phyloP scores from a whole-genome alignment of 2,888 invertebrate species.

The Dryadula phaetusa region DNA sequence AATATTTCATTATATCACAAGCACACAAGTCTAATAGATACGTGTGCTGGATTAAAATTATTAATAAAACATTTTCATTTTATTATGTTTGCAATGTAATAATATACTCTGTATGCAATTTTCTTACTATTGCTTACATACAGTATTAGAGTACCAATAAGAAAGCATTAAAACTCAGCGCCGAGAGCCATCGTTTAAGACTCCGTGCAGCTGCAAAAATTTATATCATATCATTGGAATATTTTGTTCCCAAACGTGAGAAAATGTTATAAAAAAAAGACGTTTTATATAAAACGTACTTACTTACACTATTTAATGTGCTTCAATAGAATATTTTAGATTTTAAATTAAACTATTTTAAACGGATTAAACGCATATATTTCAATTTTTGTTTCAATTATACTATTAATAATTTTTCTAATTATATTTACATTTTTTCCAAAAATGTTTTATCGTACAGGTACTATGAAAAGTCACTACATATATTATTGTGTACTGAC shows the following conservation, averaged over 20 bases:
- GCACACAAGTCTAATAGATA: no score
- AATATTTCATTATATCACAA: no score
- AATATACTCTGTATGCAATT: background rate
- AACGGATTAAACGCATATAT: no score
- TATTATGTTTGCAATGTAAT: background rate
- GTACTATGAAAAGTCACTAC: no score
- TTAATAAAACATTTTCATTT: background rate
- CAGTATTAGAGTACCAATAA: slow-evolving; percentile 11
- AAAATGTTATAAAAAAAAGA: background rate
- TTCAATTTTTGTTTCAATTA: no score
- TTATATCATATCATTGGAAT: background rate
- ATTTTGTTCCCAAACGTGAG: slow-evolving; percentile 4
- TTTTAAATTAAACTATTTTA: no score
- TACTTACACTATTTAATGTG: no score
- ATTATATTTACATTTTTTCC: no score
- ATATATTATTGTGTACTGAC: background rate
- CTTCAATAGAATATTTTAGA: no score
- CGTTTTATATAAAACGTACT: background rate
- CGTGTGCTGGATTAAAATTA: background rate
- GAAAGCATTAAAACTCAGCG: slow-evolving; percentile 16
- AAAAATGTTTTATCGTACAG: no score
- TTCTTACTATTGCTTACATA: slow-evolving; percentile 8
- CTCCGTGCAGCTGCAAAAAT: slow-evolving; percentile 11
- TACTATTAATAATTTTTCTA: background rate
- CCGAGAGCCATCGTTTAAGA: slow-evolving; percentile 2